These are phyloP conservation scores for Coenobita brevimanus DNA, from an alignment of 1,140 invertebrate species.

Conservation along the genomic window DNA sequence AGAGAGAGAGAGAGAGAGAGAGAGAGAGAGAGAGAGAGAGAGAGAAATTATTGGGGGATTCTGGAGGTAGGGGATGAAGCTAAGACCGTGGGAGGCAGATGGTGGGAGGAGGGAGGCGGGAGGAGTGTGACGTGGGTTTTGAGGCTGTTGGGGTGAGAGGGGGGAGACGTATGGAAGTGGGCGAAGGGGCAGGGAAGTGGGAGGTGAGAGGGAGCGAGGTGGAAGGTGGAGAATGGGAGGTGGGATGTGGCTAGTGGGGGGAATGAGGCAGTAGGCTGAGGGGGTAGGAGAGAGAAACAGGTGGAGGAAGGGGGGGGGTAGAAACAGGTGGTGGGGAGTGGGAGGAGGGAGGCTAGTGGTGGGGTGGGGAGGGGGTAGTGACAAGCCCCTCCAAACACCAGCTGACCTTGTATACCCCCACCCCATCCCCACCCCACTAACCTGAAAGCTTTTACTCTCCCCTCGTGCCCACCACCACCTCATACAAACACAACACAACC, in stretches of 20 bases:
- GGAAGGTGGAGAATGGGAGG: neutral
- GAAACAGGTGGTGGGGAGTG: no score
- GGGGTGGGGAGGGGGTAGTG: neutral
- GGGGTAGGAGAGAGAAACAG: neutral
- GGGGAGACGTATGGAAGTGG: neutral
- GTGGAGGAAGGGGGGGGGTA: neutral
- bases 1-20: neutral
- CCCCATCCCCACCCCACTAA: no score
- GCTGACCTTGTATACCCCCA: no score
- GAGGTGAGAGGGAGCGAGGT: neutral
- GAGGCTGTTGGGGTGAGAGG: neutral
- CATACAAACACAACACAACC: no score
- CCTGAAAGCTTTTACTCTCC: no score
- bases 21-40: conserved; percentile 6
- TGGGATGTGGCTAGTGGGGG: no score
- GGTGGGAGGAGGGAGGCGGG: neutral
- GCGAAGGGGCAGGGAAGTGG: neutral
- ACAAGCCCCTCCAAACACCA: no score
- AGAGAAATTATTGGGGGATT: neutral
- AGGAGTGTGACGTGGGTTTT: neutral
- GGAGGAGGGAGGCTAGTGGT: neutral
- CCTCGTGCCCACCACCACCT: no score
- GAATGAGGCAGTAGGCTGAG: no score
- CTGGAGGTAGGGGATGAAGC: neutral
- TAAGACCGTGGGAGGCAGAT: neutral